These are phyloP conservation scores for Etheostoma cragini DNA, from an alignment of 2,113 vertebrate species.

Conservation along the genomic window DNA sequence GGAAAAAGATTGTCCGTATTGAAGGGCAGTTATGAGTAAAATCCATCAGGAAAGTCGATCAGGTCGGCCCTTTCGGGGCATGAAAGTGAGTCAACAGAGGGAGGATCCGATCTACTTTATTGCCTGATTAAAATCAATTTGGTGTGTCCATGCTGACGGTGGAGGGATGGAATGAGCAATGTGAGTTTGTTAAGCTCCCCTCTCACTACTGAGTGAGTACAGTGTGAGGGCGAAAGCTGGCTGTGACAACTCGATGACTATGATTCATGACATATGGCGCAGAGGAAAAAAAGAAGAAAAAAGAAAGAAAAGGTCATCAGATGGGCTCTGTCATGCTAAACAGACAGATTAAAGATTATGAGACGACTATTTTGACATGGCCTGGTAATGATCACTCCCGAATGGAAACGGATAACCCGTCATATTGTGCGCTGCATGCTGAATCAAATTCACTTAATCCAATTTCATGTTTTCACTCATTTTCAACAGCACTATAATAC, in stretches of 20 bases:
- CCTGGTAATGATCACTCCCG: constrained; percentile 21
- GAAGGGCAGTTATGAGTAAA: constrained; percentile 72
- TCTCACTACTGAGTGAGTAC: constrained; percentile 22
- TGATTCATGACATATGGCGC: constrained; percentile 41
- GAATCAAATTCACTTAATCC: constrained; percentile 29
- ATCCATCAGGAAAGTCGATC: constrained; percentile 75
- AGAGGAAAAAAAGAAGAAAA: not conserved
- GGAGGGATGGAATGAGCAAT: constrained; percentile 48
- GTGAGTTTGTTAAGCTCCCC: constrained; percentile 43
- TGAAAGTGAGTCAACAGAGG: constrained; percentile 75
- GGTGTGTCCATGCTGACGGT: constrained; percentile 65
- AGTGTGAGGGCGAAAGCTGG: not conserved
- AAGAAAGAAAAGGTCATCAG: constrained; percentile 60
- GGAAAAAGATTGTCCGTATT: constrained; percentile 62
- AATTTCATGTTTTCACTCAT: constrained; percentile 39
- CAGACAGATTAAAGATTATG: constrained; percentile 50
- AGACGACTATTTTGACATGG: constrained; percentile 12
- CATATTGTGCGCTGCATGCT: not conserved
- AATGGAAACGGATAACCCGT: constrained; percentile 18
- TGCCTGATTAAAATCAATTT: constrained; percentile 81
- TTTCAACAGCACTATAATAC: not conserved
- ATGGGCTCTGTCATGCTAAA: constrained; percentile 51
- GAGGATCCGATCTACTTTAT: constrained; percentile 71
- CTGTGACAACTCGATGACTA: constrained; percentile 29
- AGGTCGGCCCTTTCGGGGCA: constrained; percentile 66